phyloP scores from a whole-genome alignment of 1,140 invertebrate species.

The Bombus difficillimus region DNA sequence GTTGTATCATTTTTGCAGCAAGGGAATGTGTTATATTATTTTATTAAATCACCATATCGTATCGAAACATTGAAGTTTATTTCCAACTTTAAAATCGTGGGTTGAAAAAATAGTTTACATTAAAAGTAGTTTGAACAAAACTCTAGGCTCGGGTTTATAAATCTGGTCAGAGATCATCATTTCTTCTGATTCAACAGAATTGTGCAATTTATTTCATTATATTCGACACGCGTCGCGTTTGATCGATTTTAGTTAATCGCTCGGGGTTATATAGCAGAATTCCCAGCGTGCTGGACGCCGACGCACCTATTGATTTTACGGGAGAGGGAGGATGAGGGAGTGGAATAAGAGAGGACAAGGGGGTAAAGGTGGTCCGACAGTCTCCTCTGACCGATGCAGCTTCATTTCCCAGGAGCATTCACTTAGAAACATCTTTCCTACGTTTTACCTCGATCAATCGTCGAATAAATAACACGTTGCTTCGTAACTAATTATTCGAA shows the following conservation, averaged over 20 bases:
- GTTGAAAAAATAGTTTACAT: background rate
- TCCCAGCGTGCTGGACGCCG: constrained; percentile 62
- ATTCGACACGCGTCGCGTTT: constrained; percentile 15
- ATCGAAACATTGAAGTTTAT: background rate
- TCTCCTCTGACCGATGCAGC: constrained; percentile 67
- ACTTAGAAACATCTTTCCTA: constrained; percentile 38
- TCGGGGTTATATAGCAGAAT: constrained; percentile 58
- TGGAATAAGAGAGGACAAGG: constrained; percentile 67
- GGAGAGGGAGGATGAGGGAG: constrained; percentile 70
- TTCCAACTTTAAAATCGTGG: background rate
- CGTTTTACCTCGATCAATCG: background rate
- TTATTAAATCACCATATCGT: too few species aligned
- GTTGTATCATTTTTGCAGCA: background rate
- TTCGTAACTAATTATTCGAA: background rate
- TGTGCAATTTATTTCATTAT: constrained; percentile 28
- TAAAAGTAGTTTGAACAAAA: background rate
- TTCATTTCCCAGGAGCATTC: constrained; percentile 44
- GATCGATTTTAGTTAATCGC: constrained; percentile 57
- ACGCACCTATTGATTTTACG: constrained; percentile 79
- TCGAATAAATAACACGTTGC: background rate
- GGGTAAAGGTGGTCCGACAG: constrained; percentile 69
- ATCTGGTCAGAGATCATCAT: background rate
- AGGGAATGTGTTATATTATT: background rate
- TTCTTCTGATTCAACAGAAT: background rate
- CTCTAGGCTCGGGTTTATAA: too few species aligned